Base-by-base conservation (phyloP, 1,140 invertebrate genomes). In the Pararge aegeria region DNA sequence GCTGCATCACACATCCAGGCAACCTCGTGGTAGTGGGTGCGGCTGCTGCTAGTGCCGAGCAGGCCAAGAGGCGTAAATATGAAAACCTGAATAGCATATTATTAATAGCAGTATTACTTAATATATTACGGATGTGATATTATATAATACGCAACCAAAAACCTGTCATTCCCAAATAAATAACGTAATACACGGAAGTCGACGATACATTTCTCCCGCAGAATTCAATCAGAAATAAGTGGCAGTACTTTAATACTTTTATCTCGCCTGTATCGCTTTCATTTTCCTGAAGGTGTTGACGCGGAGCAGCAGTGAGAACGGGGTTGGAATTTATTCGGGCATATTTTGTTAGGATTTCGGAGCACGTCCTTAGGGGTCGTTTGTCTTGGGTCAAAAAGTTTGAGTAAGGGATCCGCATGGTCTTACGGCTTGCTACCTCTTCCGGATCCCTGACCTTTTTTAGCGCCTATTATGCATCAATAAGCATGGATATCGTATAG, bases 261-360 rank as follows among this genome's bases (percentile, higher is more conserved):
- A 55, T 55, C 53, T 58, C 55, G 15, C 34, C 24, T 20, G 13
- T 51, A 24, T 51, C 18, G 10, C 13, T 50, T 42, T 49, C 30
- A 50, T 57, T 49, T 57, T 58, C 55, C 15, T 24, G 19, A 58
- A 58, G 34, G 55, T 58, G 55, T 58, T 58, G 55, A 58, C 34
- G 30, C 48, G 55, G 34, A 51, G 40, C 27, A 16, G 10, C n/a
- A 27, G 38, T 37, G 18, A 57, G 46, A 49, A 46, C 44, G 55
- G 46, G 30, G 48, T 21, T 13, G 15, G 44, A 51, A 58, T 58
- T 51, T 42, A 58, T 58, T 50, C 51, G 29, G 16, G 29, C 52
- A 21, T 55, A 55, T 55, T 49, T 55, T 16, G 12, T 44, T 49
- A 55, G 30, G 44, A 30, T 55, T 55, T 61, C 59, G 5, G 15